A percentile compares a stretch with the other conserved stretches of the same genome.
phyloP scores from a whole-genome alignment of 2,888 invertebrate species.

The Eledona agricola region DNA sequence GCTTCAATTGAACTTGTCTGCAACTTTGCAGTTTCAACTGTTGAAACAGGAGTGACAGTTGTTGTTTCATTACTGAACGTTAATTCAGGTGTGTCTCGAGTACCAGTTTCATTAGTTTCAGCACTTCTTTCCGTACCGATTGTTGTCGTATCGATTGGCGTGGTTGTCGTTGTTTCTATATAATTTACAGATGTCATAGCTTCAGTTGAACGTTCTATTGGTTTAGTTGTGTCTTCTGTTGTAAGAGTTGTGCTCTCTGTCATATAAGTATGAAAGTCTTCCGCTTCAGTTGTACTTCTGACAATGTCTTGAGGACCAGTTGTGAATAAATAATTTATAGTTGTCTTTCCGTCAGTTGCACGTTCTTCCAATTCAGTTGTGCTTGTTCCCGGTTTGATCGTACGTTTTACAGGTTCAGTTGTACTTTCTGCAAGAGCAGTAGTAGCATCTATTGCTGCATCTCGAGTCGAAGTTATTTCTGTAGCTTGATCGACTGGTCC shows the following conservation, averaged over 20 bases:
- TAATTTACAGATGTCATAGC: too few relatives aligned
- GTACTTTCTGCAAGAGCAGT: too few relatives aligned
- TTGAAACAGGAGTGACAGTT: slow-evolving; percentile 16
- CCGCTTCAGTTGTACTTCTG: too few relatives aligned
- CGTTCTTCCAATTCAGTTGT: too few relatives aligned
- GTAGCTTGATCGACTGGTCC: slow-evolving; percentile 1
- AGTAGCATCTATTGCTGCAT: too few relatives aligned
- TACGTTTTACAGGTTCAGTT: too few relatives aligned
- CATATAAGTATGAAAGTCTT: too few relatives aligned
- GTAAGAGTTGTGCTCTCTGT: background rate
- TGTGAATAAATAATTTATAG: too few relatives aligned
- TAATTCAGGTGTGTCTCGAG: slow-evolving; percentile 6
- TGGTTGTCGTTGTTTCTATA: slow-evolving; percentile 3
- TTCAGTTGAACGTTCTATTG: slow-evolving; percentile 5
- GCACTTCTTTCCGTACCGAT: slow-evolving; percentile 9
- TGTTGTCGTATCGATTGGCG: slow-evolving; percentile 2
- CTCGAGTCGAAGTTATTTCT: background rate
- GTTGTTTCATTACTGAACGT: slow-evolving; percentile 2
- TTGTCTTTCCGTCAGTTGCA: too few relatives aligned
- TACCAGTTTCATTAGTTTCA: slow-evolving; percentile 22
- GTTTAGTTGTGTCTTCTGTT: background rate
- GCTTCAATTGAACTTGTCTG: too few relatives aligned
- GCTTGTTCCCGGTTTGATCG: too few relatives aligned
- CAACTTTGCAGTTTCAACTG: slow-evolving; percentile 12
- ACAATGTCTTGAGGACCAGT: too few relatives aligned